phyloP scores from a whole-genome alignment of 2,888 invertebrate genomes.

The Acronicta alni region DNA sequence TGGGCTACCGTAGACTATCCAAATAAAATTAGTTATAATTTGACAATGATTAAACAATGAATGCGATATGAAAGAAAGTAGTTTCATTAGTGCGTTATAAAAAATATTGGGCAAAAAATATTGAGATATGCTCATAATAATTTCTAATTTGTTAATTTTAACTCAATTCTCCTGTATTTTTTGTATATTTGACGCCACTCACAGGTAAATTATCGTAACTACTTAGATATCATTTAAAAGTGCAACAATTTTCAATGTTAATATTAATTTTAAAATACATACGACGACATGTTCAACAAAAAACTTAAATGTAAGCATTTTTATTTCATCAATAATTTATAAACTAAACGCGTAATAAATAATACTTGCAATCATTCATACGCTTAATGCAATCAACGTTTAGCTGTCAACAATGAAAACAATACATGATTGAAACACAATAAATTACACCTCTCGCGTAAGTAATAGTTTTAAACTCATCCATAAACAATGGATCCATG shows the following conservation, averaged over 20 bases:
- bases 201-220: too few species aligned
- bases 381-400: conserved; percentile 32
- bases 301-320: not conserved
- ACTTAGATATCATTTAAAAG: too few species aligned
- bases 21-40: conserved; percentile 38
- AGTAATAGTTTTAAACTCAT: conserved; percentile 62
- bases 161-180: too few species aligned
- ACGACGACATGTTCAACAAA: too few species aligned
- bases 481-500: conserved; percentile 60
- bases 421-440: conserved; percentile 55
- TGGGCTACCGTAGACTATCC: conserved; percentile 51
- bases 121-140: too few species aligned
- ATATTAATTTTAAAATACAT: too few species aligned
- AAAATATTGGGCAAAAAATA: too few species aligned
- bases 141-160: not conserved
- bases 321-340: conserved; percentile 26
- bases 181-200: too few species aligned
- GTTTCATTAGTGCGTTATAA: not conserved
- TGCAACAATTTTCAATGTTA: too few species aligned
- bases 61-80: not conserved
- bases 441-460: conserved; percentile 61
- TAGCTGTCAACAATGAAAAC: conserved; percentile 55
- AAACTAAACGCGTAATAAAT: conserved; percentile 31
- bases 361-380: conserved; percentile 35
- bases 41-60: conserved; percentile 34